These are phyloP conservation scores for Hydropsyche betteni DNA, from an alignment of 2,888 invertebrate species.

Conservation along the genomic window DNA sequence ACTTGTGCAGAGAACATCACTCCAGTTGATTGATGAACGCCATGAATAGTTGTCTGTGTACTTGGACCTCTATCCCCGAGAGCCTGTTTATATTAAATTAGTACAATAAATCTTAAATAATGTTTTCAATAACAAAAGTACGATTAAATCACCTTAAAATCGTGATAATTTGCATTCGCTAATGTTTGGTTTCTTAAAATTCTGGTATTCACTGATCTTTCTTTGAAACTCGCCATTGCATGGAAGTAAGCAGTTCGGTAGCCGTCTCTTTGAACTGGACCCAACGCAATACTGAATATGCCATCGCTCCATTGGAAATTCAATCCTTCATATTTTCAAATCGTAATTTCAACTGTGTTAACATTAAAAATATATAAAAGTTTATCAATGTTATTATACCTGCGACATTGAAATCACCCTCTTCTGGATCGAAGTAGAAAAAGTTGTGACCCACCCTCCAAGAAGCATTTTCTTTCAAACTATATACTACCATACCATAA, in stretches of 20 bases:
- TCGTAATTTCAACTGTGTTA: not conserved
- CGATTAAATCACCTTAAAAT: constrained; percentile 61
- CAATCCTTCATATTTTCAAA: constrained; percentile 60
- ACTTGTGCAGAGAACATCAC: constrained; percentile 77
- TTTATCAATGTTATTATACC: constrained; percentile 54
- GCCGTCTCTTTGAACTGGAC: constrained; percentile 64
- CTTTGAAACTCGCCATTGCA: constrained; percentile 76
- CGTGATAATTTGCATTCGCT: constrained; percentile 65
- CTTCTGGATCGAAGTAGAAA: constrained; percentile 76
- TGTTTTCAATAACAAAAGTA: not conserved
- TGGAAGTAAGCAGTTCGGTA: constrained; percentile 78
- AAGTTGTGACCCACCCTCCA: constrained; percentile 80
- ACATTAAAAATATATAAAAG: not conserved
- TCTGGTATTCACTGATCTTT: constrained; percentile 75
- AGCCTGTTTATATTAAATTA: constrained; percentile 56
- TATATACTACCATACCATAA: constrained; percentile 70
- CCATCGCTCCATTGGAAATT: constrained; percentile 84
- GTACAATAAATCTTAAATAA: constrained; percentile 10
- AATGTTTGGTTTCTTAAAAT: constrained; percentile 67
- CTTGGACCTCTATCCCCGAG: constrained; percentile 72
- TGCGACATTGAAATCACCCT: constrained; percentile 73
- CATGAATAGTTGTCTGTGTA: constrained; percentile 76
- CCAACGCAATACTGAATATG: constrained; percentile 76
- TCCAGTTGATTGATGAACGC: constrained; percentile 68
- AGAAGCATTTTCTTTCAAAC: constrained; percentile 68